Evolutionary conservation across 2,113 vertebrate species (phyloP).

Genomic region (Oryzias javanicus): DNA sequence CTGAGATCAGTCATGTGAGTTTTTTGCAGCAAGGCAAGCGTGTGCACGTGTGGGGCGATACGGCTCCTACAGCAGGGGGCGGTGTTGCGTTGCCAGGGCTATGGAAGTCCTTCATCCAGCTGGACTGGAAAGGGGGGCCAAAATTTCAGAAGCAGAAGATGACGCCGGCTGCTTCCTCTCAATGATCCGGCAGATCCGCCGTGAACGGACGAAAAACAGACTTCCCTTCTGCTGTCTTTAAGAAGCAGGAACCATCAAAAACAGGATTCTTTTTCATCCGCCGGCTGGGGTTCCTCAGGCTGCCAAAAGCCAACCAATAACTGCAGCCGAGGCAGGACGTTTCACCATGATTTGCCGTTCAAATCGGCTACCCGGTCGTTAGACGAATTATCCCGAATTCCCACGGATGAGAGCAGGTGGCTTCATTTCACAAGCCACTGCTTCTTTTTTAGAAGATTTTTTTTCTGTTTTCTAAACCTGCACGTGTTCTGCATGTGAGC

Average conservation of each 20-base stretch:
- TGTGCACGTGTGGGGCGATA: constrained; percentile 2
- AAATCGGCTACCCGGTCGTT: constrained; percentile 61
- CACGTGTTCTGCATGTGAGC: constrained; percentile 35
- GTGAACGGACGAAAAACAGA: constrained; percentile 60
- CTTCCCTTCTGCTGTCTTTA: constrained; percentile 29
- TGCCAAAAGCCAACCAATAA: constrained; percentile 51
- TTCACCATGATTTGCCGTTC: constrained; percentile 51
- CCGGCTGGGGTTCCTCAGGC: constrained; percentile 46
- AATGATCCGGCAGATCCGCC: constrained; percentile 27
- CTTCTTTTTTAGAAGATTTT: constrained; percentile 16
- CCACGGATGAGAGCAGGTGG: constrained; percentile 36
- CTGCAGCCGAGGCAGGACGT: constrained; percentile 52
- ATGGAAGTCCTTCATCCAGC: constrained; percentile 18
- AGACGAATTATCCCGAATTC: constrained; percentile 50
- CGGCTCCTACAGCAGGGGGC: constrained; percentile 66
- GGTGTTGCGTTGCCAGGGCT: constrained; percentile 54
- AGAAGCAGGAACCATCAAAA: constrained; percentile 56
- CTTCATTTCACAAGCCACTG: constrained; percentile 38
- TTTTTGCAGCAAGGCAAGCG: constrained; percentile 2
- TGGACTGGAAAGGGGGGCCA: constrained; percentile 30
- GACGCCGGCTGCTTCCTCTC: constrained; percentile 11
- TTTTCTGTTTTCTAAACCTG: constrained; percentile 20
- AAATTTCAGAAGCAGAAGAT: constrained; percentile 34
- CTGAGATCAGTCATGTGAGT: constrained; percentile 30
- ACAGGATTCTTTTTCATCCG: constrained; percentile 59